Conservation (phyloP, 2,888 invertebrate species). For the Nomada fabriciana region DNA sequence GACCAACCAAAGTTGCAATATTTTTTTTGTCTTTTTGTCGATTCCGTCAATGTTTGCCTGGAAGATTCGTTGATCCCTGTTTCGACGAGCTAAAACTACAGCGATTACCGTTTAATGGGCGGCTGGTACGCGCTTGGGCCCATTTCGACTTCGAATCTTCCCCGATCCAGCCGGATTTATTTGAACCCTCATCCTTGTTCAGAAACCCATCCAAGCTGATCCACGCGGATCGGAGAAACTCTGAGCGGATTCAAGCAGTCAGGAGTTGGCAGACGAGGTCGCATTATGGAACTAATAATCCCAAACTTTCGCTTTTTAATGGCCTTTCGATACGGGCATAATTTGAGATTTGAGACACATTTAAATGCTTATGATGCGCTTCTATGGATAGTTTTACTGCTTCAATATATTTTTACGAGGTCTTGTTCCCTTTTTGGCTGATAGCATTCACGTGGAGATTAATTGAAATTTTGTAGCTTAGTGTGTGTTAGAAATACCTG, state of each 20-base stretch:
- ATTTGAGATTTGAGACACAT: neutral
- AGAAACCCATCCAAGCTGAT: conserved; percentile 35
- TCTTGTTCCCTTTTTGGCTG: too few relatives aligned
- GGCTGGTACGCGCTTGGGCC: conserved; percentile 16
- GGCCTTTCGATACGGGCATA: neutral
- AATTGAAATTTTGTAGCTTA: neutral
- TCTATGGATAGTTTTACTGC: too few relatives aligned
- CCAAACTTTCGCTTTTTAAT: conserved; percentile 23
- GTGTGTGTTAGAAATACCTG: neutral
- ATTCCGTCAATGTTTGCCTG: conserved; percentile 29
- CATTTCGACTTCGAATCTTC: conserved; percentile 29
- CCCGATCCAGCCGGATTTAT: conserved; percentile 29
- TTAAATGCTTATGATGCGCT: too few relatives aligned
- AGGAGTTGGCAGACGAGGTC: conserved; percentile 23
- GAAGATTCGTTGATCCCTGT: conserved; percentile 40
- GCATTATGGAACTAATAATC: conserved; percentile 38
- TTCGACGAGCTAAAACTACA: conserved; percentile 35
- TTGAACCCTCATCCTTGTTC: conserved; percentile 33
- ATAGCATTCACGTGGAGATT: too few relatives aligned
- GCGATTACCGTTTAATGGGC: conserved; percentile 47
- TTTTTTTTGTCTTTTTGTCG: conserved; percentile 12
- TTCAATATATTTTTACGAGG: too few relatives aligned
- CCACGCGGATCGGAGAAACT: conserved; percentile 43
- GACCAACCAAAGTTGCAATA: conserved; percentile 12
- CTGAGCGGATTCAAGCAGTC: neutral